Evolutionary conservation across 2,113 vertebrate genomes (phyloP), one percentile per base, ranked within the genome.

Genomic region (Microcebus jonahi): DNA sequence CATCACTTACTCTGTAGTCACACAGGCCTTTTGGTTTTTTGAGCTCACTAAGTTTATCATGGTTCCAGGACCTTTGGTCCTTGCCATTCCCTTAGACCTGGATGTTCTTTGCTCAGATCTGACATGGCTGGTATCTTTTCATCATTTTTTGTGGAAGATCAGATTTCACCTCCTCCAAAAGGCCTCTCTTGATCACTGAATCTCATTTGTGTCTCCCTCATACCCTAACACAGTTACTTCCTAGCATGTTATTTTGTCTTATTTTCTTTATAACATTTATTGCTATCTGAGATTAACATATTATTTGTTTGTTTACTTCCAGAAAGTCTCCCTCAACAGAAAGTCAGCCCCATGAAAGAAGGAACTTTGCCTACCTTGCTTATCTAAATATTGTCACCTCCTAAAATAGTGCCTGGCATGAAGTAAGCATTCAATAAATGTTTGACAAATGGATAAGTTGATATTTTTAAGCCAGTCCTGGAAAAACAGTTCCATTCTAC

Each of bases 251-350:
- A 15, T 14, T 92, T 79, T 61, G 25, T 59, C 73, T 94, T 90
- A 48, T 55, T 75, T 63, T 88, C 48, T 90, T 90, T 39, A 85
- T 48, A 29, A 3, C 4, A 21, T n/a, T 88, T 91, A 96, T 18
- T 25, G 21, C 10, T 68, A 82, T 42, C 45, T 71, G 70, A 94
- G 90, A 75, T 90, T 12, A 59, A 7, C 36, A 65, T 5, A 31
- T 70, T 77, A 82, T 39, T 86, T 86, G 31, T n/a, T 50, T 75
- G 36, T 67, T 91, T 96, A 85, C n/a, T 70, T 94, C 29, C 61
- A 77, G 21, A 84, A 84, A 29, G 12, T n/a, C 11, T 87, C 27
- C 8, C 25, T 39, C 39, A 79, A 82, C 0, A 86, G n/a, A 93
- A 94, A 68, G 39, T 31, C 13, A 89, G 8, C 9, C 18, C 14